Evolutionary conservation across 2,113 vertebrate species (phyloP).

Genomic region (Erythrocebus patas): DNA sequence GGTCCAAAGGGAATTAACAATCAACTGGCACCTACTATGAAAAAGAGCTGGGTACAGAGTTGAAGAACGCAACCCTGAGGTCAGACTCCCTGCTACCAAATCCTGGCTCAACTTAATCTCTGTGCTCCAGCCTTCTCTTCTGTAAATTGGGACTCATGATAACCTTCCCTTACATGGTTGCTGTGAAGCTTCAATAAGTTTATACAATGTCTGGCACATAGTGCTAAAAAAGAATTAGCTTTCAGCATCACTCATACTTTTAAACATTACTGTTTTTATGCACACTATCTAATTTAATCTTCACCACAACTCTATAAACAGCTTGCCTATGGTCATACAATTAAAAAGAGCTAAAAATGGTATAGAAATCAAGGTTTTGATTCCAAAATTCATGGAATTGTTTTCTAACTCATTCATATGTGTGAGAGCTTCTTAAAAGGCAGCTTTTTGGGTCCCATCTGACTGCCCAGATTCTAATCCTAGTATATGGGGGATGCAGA

Average conservation of each 20-base stretch:
- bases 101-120: neutral
- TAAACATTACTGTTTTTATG: neutral
- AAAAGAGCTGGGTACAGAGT: neutral
- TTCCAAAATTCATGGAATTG: slow-evolving; percentile 23
- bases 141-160: neutral
- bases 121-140: neutral
- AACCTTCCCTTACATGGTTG: neutral
- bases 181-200: neutral
- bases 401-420: neutral
- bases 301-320: neutral
- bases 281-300: neutral
- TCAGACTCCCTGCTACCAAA: neutral
- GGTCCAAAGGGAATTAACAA: neutral
- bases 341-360: slow-evolving; percentile 1
- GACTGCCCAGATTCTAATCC: neutral
- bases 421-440: neutral
- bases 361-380: neutral
- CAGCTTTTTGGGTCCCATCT: neutral
- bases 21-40: neutral
- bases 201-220: neutral
- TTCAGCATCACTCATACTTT: neutral
- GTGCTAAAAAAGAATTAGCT: neutral
- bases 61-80: neutral
- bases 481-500: neutral
- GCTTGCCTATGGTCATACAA: neutral